Evolutionary conservation across 2,113 vertebrate genomes (phyloP).

Genomic region (Crotophaga sulcirostris): DNA sequence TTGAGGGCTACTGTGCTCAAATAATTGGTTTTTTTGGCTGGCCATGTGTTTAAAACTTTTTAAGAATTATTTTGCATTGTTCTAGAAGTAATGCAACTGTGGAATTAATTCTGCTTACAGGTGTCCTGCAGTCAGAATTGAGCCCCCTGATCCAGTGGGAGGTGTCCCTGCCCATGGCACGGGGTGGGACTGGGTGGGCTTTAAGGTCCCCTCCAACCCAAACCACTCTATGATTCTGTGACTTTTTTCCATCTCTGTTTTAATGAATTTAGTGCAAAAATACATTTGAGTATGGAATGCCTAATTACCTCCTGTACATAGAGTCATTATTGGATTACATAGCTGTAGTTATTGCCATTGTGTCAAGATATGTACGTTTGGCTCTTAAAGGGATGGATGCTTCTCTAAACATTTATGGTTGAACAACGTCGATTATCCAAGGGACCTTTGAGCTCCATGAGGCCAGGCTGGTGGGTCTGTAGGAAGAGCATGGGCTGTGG

Average conservation of each 20-base stretch:
- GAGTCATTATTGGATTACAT: background rate
- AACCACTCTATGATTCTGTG: no score
- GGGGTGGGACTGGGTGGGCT: no score
- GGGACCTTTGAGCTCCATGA: background rate
- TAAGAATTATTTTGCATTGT: background rate
- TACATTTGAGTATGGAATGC: background rate
- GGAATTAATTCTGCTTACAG: background rate
- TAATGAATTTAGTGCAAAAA: background rate
- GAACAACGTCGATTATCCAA: background rate
- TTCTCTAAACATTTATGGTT: rapidly evolving
- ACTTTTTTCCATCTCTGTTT: background rate
- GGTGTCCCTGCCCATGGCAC: no score
- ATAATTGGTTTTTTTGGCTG: background rate
- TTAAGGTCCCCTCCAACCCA: no score
- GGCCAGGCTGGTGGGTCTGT: background rate
- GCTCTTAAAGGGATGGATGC: background rate
- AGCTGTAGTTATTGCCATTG: background rate
- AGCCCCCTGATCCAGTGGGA: no score
- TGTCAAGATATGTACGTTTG: background rate
- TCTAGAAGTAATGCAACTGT: background rate
- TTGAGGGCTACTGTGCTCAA: background rate
- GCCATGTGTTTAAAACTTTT: background rate
- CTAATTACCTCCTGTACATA: background rate
- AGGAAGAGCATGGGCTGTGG: background rate
- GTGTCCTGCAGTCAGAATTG: background rate